Evolutionary conservation across 2,888 invertebrate genomes (phyloP).

Genomic region (Sarcophaga carnaria): DNA sequence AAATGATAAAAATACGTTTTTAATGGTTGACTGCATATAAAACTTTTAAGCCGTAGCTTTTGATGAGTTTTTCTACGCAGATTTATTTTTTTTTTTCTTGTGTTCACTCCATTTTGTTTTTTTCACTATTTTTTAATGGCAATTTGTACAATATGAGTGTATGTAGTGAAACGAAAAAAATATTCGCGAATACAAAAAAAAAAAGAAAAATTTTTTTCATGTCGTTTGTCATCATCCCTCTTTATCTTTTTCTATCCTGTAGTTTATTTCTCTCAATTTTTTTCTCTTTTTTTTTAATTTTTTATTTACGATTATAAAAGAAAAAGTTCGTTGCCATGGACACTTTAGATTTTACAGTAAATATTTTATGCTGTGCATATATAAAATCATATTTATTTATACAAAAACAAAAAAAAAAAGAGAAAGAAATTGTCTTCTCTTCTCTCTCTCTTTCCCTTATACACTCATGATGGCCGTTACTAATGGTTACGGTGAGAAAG

Average conservation of each 20-base stretch:
- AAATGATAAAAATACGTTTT: slow-evolving; percentile 67
- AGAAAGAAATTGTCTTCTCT: background rate
- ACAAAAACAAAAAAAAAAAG: no score
- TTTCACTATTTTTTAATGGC: slow-evolving; percentile 52
- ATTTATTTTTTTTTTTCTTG: slow-evolving; percentile 3
- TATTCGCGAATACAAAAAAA: background rate
- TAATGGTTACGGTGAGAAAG: background rate
- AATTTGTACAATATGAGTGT: slow-evolving; percentile 32
- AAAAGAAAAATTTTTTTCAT: background rate
- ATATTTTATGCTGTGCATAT: slow-evolving; percentile 53
- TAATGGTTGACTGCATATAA: slow-evolving; percentile 69
- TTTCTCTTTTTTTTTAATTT: background rate
- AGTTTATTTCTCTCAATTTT: slow-evolving; percentile 15
- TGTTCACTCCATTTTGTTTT: background rate
- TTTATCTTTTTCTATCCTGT: slow-evolving; percentile 29
- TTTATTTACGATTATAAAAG: slow-evolving; percentile 35
- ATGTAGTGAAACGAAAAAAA: background rate
- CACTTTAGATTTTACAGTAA: slow-evolving; percentile 50
- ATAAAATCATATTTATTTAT: slow-evolving; percentile 51
- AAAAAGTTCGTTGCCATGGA: slow-evolving; percentile 66
- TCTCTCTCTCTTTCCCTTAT: background rate
- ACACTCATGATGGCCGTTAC: background rate
- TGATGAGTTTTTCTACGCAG: slow-evolving; percentile 59
- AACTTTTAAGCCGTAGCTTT: slow-evolving; percentile 69
- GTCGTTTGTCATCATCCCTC: background rate